Percentiles rank a stretch among this genome's conserved stretches.
phyloP scores from a whole-genome alignment of 1,140 invertebrate genomes.

The Steinernema feltiae region DNA sequence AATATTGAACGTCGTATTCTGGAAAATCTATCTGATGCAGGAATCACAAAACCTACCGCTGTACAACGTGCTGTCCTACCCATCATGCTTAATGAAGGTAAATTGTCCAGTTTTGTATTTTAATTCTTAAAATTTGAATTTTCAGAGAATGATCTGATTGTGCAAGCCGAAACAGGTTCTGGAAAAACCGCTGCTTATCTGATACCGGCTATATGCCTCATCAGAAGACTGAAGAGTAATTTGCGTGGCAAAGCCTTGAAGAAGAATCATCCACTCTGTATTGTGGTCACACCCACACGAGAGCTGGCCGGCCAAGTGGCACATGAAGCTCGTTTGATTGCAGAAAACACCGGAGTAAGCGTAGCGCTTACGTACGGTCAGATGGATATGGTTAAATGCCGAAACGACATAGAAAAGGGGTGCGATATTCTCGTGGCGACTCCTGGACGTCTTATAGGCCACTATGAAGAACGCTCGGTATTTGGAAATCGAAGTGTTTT shows the following conservation, averaged over 20 bases:
- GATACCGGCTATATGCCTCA: neutral
- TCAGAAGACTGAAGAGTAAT: neutral
- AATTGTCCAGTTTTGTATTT: neutral
- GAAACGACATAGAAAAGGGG: neutral
- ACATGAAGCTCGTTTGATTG: neutral
- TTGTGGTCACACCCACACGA: neutral
- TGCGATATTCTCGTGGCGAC: slow-evolving; percentile 4
- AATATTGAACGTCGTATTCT: neutral
- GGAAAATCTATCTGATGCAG: neutral
- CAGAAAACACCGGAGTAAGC: neutral
- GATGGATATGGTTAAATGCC: neutral
- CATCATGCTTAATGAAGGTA: neutral
- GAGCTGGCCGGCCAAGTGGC: neutral
- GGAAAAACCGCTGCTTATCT: slow-evolving; percentile 1
- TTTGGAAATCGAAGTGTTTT: too few species aligned
- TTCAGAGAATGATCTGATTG: neutral
- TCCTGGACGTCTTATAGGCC: neutral
- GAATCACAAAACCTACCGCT: neutral
- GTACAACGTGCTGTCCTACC: neutral
- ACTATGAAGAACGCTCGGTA: neutral
- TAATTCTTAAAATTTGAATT: neutral
- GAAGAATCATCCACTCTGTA: neutral
- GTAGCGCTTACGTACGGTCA: neutral
- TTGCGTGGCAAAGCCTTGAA: neutral
- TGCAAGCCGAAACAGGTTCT: neutral